Conservation (phyloP, 2,797 vertebrate species). For the Pristis pectinata region DNA sequence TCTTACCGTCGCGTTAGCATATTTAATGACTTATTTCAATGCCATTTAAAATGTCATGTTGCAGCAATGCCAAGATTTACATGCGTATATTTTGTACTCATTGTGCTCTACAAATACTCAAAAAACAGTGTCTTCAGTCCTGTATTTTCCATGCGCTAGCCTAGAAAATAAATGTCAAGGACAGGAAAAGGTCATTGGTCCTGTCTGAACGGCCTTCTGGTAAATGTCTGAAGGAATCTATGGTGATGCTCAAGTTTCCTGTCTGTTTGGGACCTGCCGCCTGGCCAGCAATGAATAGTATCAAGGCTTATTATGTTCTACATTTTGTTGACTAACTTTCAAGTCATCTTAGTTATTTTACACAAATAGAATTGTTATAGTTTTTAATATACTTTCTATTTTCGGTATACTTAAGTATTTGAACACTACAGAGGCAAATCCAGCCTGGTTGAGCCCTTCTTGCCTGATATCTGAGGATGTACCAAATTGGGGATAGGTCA, state of each 20-base stretch:
- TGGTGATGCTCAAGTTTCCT: conserved; percentile 8
- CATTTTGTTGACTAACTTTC: background rate
- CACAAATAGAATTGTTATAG: background rate
- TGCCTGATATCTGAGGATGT: too few relatives aligned
- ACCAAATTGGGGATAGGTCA: too few relatives aligned
- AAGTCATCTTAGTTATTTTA: background rate
- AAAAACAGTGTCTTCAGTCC: background rate
- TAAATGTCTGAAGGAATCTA: background rate
- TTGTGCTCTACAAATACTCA: background rate
- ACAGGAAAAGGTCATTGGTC: conserved; percentile 4
- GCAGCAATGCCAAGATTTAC: background rate
- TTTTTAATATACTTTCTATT: too few relatives aligned
- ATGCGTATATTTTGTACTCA: background rate
- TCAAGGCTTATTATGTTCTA: background rate
- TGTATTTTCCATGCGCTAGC: background rate
- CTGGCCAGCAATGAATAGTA: background rate
- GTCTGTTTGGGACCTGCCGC: background rate
- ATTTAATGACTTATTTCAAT: background rate
- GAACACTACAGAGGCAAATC: too few relatives aligned
- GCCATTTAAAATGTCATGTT: background rate
- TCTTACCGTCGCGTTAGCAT: background rate
- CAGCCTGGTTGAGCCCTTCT: too few relatives aligned
- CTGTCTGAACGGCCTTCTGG: background rate
- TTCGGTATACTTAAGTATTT: too few relatives aligned
- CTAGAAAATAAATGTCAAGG: background rate